Percentiles rank a stretch among this genome's conserved stretches.
Conservation (phyloP, 2,113 vertebrate genomes). For the Coracopsis vasa region DNA sequence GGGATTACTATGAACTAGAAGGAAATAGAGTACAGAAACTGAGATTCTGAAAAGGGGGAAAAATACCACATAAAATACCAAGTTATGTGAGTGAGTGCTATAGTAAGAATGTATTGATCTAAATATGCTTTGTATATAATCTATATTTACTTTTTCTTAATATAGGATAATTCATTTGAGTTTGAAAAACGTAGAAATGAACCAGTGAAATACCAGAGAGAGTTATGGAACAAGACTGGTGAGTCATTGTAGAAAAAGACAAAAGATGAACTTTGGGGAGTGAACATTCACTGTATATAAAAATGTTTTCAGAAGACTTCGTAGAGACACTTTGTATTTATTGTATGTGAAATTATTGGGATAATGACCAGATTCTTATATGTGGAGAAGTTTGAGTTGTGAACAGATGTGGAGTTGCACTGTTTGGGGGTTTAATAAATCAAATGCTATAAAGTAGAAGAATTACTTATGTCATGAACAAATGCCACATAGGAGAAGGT, state of each 20-base stretch:
- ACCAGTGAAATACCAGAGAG: constrained; percentile 92
- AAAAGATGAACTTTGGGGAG: background rate
- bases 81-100: background rate
- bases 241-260: constrained; percentile 16
- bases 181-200: constrained; percentile 96
- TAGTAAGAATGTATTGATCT: background rate
- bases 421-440: background rate
- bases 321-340: background rate
- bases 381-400: background rate
- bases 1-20: background rate
- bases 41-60: background rate
- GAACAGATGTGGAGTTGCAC: background rate
- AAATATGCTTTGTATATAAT: background rate
- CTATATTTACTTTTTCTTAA: background rate
- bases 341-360: background rate
- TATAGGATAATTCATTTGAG: constrained; percentile 93
- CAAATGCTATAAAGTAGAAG: background rate
- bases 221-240: constrained; percentile 94
- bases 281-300: background rate
- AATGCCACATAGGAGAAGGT: background rate
- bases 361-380: background rate
- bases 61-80: accelerated
- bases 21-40: background rate
- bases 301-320: background rate
- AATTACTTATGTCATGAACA: background rate